Conservation (phyloP, 2,797 vertebrate species). For the Malurus leucopterus region DNA sequence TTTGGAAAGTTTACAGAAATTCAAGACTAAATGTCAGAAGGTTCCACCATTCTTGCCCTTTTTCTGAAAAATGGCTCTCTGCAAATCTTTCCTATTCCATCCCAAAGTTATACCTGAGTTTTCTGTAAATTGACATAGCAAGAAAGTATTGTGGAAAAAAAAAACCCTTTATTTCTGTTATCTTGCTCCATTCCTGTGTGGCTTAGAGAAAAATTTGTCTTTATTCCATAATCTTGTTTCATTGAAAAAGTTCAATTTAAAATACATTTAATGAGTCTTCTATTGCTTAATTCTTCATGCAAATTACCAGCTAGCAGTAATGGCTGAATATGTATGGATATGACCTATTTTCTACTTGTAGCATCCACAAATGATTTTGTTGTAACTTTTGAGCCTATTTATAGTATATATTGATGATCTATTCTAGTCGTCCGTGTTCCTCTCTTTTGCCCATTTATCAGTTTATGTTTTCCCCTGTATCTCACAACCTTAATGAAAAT, state of each 20-base stretch:
- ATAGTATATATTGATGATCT: not conserved
- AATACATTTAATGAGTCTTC: not conserved
- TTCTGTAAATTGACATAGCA: not conserved
- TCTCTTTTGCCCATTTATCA: not conserved
- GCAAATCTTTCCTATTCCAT: not conserved
- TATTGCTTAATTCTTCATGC: not conserved
- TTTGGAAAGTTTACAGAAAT: not conserved
- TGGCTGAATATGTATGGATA: not conserved
- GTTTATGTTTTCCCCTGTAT: not conserved
- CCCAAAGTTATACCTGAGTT: not conserved
- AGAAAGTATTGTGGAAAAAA: not conserved
- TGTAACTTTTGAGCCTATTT: not conserved
- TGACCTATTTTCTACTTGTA: not conserved
- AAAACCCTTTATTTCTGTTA: not conserved
- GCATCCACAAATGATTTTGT: not conserved
- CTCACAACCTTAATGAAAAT: not conserved
- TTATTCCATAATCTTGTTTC: not conserved
- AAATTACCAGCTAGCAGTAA: not conserved
- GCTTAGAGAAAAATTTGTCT: not conserved
- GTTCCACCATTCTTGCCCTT: not conserved
- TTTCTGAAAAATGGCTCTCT: not conserved
- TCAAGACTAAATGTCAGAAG: not conserved
- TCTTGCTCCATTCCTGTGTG: not conserved
- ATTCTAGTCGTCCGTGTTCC: not conserved
- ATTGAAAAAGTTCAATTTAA: not conserved